Conservation (phyloP, 2,888 invertebrate genomes). For the Athrips mouffetella region DNA sequence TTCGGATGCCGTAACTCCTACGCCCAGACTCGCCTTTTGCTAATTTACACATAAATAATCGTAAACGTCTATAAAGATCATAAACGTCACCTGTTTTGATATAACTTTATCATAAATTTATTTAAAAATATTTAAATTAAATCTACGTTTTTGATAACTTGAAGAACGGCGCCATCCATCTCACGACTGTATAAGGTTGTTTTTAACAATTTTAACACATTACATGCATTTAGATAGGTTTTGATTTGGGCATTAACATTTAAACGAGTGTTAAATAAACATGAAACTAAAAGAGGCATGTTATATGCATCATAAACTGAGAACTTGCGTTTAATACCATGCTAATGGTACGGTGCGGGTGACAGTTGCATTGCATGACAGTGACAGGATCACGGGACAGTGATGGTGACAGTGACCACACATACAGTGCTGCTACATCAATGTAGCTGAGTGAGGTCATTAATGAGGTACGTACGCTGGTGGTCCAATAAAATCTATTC, state of each 20-base stretch:
- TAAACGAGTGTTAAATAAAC: conserved; percentile 12
- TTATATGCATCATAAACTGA: conserved; percentile 4
- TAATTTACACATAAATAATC: conserved; percentile 1
- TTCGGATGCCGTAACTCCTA: not conserved
- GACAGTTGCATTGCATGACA: no score
- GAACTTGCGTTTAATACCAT: conserved; percentile 1
- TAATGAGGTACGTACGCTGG: not conserved
- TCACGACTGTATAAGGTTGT: not conserved
- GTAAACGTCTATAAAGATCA: not conserved
- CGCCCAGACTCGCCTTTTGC: not conserved
- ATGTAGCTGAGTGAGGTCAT: not conserved
- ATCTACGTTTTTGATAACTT: not conserved
- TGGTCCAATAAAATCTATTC: not conserved
- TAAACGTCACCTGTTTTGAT: not conserved
- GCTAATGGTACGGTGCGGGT: not conserved
- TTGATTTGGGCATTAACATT: conserved; percentile 12
- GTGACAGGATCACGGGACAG: no score
- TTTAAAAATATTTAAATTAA: not conserved
- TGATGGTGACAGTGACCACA: not conserved
- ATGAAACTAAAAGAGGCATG: conserved; percentile 10
- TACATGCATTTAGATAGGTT: conserved; percentile 11
- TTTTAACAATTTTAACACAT: conserved; percentile 4
- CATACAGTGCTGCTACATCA: not conserved
- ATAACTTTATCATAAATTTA: not conserved
- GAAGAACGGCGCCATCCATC: not conserved